Percentiles rank a stretch among this genome's conserved stretches.
Evolutionary conservation across 2,888 invertebrate genomes (phyloP).

Genomic region (Drosophila bunnanda): DNA sequence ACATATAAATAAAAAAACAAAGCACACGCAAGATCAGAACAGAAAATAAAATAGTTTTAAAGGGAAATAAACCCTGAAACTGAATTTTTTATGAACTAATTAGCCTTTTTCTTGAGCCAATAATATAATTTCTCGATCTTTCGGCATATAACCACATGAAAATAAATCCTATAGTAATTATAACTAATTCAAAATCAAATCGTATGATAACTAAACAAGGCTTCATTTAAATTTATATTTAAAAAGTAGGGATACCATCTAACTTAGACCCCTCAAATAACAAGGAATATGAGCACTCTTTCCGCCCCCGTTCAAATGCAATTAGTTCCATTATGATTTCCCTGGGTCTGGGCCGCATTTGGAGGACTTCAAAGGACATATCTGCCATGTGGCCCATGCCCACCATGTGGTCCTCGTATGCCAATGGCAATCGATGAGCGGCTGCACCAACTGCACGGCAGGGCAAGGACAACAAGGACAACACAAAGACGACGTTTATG

Average conservation of each 20-base stretch:
- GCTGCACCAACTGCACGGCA: constrained; percentile 70
- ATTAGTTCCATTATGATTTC: constrained; percentile 40
- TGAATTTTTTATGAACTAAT: background rate
- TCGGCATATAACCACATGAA: background rate
- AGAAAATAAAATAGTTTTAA: background rate
- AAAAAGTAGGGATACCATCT: no score
- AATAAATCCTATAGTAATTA: background rate
- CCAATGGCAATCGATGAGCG: constrained; percentile 67
- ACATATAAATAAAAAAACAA: background rate
- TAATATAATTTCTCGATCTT: background rate
- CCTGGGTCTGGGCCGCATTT: background rate
- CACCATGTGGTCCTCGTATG: constrained; percentile 62
- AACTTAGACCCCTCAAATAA: background rate
- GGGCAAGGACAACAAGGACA: constrained; percentile 59
- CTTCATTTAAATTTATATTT: no score
- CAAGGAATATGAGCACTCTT: background rate
- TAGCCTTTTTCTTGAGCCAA: no score
- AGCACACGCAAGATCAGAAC: background rate
- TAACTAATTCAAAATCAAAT: no score
- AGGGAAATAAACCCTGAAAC: no score
- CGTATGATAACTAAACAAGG: background rate
- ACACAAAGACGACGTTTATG: constrained; percentile 79
- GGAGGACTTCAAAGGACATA: constrained; percentile 20
- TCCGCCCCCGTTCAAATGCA: constrained; percentile 2
- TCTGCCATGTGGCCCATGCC: constrained; percentile 47